Evolutionary conservation across 1,140 invertebrate species (phyloP), one percentile per base, ranked within the genome.

Genomic region (Psix sp.): DNA sequence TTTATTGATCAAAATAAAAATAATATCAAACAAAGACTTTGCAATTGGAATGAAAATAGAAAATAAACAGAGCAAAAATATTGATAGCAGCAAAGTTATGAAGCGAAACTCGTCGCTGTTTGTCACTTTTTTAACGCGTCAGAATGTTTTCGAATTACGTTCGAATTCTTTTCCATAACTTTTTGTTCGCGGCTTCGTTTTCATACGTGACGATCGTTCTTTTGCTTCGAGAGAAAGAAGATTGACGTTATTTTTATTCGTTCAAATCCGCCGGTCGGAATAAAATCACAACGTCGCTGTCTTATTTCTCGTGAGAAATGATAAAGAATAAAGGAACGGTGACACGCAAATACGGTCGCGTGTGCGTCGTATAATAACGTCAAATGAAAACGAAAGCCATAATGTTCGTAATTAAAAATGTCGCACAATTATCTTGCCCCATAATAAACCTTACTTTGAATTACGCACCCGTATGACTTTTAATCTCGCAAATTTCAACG

Each of bases 201-300:
- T 57, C 36, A 67, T 49, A 57, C 45, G 36, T 49, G 16, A 57
- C 43, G 35, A 42, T 67, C 51, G 45, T 48, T 39, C 51, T 40
- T 45, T 42, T 11, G 21, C 42, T 66, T 46, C 48, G 16, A 46
- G 21, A 4, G 49, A 54, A 56, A 35, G 49, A 66, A 56, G 62
- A 66, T 48, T 66, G 49, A 56, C 62, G 51, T 66, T 66, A 66
- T 67, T 67, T 67, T 67, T 67, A 67, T 67, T 67, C 52, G 42
- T n/a, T 51, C 29, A 67, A 59, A 67, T 57, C 38, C 46, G 9
- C 26, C 29, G 17, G 26, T 54, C 14, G 52, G 45, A 67, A 67
- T 67, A 51, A 67, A 59, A 67, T 59, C 63, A 52, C 45, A 67
- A 49, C 17, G 24, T 35, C 42, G 20, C 52, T 67, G 66, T 60